Percentiles rank a stretch among this genome's conserved stretches.
Conservation (phyloP, 2,888 invertebrate genomes). For the Allolobophora icterica region DNA sequence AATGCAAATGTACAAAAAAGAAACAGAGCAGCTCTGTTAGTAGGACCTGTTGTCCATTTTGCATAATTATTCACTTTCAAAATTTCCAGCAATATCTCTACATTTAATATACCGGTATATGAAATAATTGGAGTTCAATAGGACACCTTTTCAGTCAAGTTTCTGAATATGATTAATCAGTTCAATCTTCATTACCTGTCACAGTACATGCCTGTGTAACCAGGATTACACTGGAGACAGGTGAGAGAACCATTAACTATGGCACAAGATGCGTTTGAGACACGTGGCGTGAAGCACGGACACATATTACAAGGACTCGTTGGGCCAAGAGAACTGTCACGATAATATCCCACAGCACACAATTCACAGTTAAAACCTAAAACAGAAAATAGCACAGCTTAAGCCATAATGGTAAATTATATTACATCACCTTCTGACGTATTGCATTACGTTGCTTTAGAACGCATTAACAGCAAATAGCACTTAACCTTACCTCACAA, state of each 20-base stretch:
- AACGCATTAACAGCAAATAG: too few species aligned
- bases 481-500: too few species aligned
- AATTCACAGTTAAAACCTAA: conserved; percentile 32
- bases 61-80: neutral
- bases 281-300: conserved; percentile 31
- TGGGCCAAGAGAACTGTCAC: conserved; percentile 29
- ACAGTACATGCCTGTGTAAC: conserved; percentile 28
- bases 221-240: conserved; percentile 35
- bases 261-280: conserved; percentile 22
- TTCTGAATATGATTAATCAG: neutral
- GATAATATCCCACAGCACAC: conserved; percentile 33
- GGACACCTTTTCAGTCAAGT: neutral
- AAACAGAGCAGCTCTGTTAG: neutral
- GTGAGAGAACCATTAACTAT: conserved; percentile 20
- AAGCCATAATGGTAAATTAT: neutral
- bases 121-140: neutral
- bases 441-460: too few species aligned
- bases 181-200: conserved; percentile 1
- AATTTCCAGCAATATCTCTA: neutral
- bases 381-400: neutral
- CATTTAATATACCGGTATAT: neutral
- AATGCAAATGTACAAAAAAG: neutral
- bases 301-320: conserved; percentile 29
- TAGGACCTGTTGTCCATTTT: neutral
- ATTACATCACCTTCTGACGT: neutral